Evolutionary conservation across 2,797 vertebrate species (phyloP).

Genomic region (Ctenosaura bakeri): DNA sequence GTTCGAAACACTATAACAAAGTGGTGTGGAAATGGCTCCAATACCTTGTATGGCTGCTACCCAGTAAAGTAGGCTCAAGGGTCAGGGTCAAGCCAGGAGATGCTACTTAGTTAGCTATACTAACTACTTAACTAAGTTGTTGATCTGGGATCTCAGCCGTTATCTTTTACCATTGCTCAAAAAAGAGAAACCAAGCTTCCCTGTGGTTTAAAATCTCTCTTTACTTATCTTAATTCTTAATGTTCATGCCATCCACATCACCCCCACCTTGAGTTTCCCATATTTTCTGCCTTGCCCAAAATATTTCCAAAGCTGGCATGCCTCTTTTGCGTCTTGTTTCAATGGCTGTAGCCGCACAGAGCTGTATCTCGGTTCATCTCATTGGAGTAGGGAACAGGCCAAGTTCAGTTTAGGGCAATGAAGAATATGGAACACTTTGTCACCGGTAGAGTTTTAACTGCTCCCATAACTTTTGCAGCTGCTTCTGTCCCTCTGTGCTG

Average conservation of each 20-base stretch:
- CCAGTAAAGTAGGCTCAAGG: too few relatives aligned
- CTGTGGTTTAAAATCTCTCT: neutral
- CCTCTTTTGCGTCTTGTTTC: neutral
- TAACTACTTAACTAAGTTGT: too few relatives aligned
- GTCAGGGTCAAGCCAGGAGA: too few relatives aligned
- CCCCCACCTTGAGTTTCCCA: neutral
- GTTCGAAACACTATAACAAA: too few relatives aligned
- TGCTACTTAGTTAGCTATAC: too few relatives aligned
- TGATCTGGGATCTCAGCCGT: too few relatives aligned
- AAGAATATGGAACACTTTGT: neutral
- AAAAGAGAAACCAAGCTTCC: too few relatives aligned
- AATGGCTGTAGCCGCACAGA: neutral
- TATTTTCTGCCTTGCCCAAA: neutral
- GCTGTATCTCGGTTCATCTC: neutral
- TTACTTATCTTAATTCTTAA: too few relatives aligned
- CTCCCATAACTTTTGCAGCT: conserved; percentile 66
- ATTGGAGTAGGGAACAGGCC: neutral
- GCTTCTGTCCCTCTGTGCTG: conserved; percentile 78
- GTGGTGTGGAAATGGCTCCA: too few relatives aligned
- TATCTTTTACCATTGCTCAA: too few relatives aligned
- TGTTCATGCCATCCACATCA: neutral
- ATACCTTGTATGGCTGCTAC: too few relatives aligned
- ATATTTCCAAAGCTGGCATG: neutral
- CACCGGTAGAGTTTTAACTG: conserved; percentile 48
- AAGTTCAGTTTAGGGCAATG: neutral